Evolutionary conservation across 2,888 invertebrate species (phyloP).

Genomic region (Pseudococcus viburni): DNA sequence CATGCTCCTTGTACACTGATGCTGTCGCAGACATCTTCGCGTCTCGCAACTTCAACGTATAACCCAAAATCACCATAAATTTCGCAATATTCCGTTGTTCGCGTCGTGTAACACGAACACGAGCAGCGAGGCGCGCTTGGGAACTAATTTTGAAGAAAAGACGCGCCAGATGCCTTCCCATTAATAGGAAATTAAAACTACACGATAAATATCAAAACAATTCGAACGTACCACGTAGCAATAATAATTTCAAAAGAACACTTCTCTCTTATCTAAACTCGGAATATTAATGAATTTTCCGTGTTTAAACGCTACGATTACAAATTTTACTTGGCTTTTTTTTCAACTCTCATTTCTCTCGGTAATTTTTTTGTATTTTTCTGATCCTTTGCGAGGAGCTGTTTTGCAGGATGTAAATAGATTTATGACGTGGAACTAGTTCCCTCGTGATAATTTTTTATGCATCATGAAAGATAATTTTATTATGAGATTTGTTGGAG

Average conservation of each 20-base stretch:
- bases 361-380: neutral
- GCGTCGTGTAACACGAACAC: neutral
- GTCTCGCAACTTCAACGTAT: no score
- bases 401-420: no score
- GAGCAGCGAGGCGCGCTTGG: no score
- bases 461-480: no score
- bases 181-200: constrained; percentile 53
- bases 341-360: neutral
- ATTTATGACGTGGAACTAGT: no score
- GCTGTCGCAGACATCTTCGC: no score
- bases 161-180: constrained; percentile 29
- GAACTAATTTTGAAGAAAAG: constrained; percentile 32
- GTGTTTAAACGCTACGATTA: constrained; percentile 15
- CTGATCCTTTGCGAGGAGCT: neutral
- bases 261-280: constrained; percentile 1
- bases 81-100: neutral
- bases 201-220: constrained; percentile 46
- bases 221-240: constrained; percentile 32
- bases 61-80: neutral
- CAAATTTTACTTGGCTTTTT: neutral
- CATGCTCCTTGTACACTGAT: no score
- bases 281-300: constrained; percentile 48
- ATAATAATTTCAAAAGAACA: constrained; percentile 43
- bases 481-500: no score
- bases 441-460: no score